phyloP scores from a whole-genome alignment of 2,113 vertebrate species.

The Crotalus viridis region DNA sequence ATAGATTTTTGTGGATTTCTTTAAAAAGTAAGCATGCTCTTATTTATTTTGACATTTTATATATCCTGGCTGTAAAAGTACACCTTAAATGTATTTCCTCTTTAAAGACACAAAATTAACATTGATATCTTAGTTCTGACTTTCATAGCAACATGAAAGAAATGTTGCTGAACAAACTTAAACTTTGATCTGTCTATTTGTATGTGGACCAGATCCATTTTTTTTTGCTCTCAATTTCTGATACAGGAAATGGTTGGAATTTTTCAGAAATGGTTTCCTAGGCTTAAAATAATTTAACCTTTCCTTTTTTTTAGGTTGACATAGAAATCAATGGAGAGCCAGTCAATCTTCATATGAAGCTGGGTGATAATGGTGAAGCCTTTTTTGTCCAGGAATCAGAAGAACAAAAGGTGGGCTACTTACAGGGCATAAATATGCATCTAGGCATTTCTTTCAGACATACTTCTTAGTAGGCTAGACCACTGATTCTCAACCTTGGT shows the following conservation, averaged over 20 bases:
- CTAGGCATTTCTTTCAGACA: background rate
- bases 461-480: background rate
- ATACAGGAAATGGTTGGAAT: background rate
- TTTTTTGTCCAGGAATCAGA: slow-evolving; percentile 90
- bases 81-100: background rate
- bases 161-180: too few species aligned
- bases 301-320: slow-evolving; percentile 78
- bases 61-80: background rate
- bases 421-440: background rate
- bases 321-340: slow-evolving; percentile 92
- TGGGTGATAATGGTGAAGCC: slow-evolving; percentile 92
- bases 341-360: slow-evolving; percentile 91
- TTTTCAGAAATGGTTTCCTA: background rate
- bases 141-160: background rate
- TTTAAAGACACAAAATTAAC: background rate
- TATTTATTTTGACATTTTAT: background rate
- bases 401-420: slow-evolving; percentile 73
- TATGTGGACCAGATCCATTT: background rate
- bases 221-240: background rate
- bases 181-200: background rate
- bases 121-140: background rate
- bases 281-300: background rate
- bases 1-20: background rate
- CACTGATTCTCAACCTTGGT: background rate
- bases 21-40: background rate